phyloP scores from a whole-genome alignment of 2,797 vertebrate species.

The Chelidonichthys spinosus region DNA sequence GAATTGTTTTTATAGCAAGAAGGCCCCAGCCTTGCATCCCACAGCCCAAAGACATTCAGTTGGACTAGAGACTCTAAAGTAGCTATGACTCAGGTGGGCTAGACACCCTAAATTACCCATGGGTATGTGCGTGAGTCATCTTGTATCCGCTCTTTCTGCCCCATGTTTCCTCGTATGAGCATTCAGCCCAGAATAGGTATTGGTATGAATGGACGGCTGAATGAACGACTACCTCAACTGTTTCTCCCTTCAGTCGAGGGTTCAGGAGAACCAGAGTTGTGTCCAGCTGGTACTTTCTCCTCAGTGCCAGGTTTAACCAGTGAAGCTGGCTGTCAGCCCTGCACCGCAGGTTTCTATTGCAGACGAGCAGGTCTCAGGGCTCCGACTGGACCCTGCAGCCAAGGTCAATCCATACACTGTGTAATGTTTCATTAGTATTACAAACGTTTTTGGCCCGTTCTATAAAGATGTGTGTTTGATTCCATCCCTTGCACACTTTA shows the following conservation, averaged over 20 bases:
- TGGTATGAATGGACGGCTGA: conserved; percentile 15
- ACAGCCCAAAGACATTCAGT: conserved; percentile 34
- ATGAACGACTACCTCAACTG: conserved; percentile 25
- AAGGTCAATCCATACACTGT: conserved; percentile 77
- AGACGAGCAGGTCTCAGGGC: conserved; percentile 80
- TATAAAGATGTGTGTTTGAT: not conserved
- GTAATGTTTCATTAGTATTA: not conserved
- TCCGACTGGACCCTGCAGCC: conserved; percentile 87
- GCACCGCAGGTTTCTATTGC: conserved; percentile 89
- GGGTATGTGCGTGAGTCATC: conserved; percentile 43
- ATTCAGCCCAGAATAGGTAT: conserved; percentile 7
- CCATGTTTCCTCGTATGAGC: conserved; percentile 1
- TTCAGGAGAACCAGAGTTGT: conserved; percentile 83
- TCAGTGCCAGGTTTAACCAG: conserved; percentile 74
- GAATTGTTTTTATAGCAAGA: conserved; percentile 10
- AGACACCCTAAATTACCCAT: conserved; percentile 31
- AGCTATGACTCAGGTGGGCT: conserved; percentile 45
- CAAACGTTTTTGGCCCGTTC: not conserved
- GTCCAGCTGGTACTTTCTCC: conserved; percentile 92
- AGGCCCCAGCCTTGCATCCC: not conserved
- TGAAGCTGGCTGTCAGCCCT: conserved; percentile 85
- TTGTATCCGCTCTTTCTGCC: conserved; percentile 3
- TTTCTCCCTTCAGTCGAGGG: conserved; percentile 82
- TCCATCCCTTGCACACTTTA: not conserved
- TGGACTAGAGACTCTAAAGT: conserved; percentile 12